These are phyloP conservation scores for Cavia porcellus DNA, from an alignment of 2,113 vertebrate genomes.

Conservation along the genomic window DNA sequence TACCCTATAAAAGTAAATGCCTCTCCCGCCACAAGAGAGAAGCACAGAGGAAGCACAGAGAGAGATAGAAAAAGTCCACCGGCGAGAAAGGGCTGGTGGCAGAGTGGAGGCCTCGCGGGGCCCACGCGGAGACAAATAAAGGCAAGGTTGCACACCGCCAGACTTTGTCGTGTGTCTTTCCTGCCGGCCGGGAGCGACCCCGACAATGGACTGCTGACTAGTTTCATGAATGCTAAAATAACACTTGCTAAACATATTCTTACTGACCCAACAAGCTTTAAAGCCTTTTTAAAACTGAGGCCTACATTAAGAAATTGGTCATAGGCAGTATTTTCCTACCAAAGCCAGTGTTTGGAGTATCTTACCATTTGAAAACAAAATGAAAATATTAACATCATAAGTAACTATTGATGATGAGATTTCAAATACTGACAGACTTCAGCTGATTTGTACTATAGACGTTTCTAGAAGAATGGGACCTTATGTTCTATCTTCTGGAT, in stretches of 20 bases:
- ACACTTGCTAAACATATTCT: constrained; percentile 73
- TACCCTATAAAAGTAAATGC: too few relatives aligned
- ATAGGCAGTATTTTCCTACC: background rate
- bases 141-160: too few relatives aligned
- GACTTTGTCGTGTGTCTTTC: too few relatives aligned
- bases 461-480: background rate
- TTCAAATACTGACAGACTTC: background rate
- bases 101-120: too few relatives aligned
- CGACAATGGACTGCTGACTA: constrained; percentile 63
- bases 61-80: too few relatives aligned
- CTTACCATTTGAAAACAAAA: constrained; percentile 49
- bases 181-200: too few relatives aligned
- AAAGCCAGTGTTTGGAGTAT: constrained; percentile 1
- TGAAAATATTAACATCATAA: background rate
- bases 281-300: constrained; percentile 19
- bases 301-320: background rate
- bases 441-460: background rate
- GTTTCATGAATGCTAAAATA: constrained; percentile 67
- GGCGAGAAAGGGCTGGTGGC: too few relatives aligned
- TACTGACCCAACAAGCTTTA: background rate
- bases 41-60: too few relatives aligned
- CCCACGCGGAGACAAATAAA: too few relatives aligned
- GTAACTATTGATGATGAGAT: background rate
- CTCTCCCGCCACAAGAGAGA: too few relatives aligned
- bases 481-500: background rate